These are phyloP conservation scores for Anthopleura xanthogrammica DNA, from an alignment of 92 coral and sea anemone species.

Conservation along the genomic window DNA sequence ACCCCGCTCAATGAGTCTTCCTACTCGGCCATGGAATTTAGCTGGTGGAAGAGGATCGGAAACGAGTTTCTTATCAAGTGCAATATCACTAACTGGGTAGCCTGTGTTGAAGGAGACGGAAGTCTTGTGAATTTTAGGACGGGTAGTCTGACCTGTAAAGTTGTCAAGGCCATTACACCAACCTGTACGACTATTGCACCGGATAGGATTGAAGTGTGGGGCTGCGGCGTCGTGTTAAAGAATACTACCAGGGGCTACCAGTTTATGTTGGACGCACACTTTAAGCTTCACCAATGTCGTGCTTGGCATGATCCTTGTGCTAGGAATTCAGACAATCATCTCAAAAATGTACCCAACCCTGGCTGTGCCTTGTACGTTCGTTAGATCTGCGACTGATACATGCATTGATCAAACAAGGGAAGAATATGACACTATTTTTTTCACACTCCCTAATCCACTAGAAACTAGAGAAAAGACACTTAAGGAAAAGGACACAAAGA, in stretches of 20 bases:
- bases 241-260: not conserved
- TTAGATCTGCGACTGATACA: not conserved
- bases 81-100: conserved; percentile 3
- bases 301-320: not conserved
- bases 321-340: not conserved
- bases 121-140: not conserved
- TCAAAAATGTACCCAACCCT: not conserved
- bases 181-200: conserved; percentile 1
- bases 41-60: not conserved
- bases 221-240: not conserved
- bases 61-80: not conserved
- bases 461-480: too few relatives aligned
- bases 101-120: not conserved
- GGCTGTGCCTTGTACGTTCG: not conserved
- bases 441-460: too few relatives aligned
- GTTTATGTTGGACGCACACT: not conserved
- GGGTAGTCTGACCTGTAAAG: not conserved
- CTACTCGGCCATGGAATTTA: not conserved
- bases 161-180: not conserved
- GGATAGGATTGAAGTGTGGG: not conserved
- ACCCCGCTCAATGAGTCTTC: too few relatives aligned
- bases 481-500: too few relatives aligned
- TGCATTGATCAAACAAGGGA: too few relatives aligned
- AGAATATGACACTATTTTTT: too few relatives aligned
- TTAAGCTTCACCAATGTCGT: not conserved